Conservation (phyloP, 1,140 invertebrate genomes). For the Trinorchestia longiramus region DNA sequence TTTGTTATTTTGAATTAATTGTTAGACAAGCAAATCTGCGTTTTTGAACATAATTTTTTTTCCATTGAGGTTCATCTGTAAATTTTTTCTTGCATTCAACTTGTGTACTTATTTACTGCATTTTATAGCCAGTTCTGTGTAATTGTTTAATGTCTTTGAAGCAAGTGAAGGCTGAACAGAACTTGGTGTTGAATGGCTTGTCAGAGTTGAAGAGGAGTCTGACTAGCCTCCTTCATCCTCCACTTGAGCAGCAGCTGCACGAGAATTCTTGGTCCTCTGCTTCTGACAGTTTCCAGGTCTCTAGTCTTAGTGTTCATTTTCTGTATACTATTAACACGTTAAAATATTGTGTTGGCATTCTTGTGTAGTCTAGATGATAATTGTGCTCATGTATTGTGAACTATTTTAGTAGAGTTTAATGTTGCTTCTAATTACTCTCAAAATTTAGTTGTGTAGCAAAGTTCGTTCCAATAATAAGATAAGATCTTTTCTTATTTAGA, state of each 20-base stretch:
- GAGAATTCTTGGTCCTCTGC: neutral
- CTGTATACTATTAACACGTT: neutral
- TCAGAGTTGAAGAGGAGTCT: slow-evolving; percentile 15
- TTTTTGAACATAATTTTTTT: neutral
- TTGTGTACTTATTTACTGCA: neutral
- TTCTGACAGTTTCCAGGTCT: neutral
- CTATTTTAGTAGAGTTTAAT: no score
- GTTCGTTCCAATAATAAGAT: neutral
- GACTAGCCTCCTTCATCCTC: neutral
- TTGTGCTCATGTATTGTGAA: no score
- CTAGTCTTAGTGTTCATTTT: neutral
- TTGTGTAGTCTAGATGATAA: neutral
- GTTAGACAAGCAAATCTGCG: neutral
- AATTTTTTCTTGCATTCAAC: neutral
- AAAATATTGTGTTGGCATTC: neutral
- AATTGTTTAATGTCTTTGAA: neutral
- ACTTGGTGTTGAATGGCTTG: neutral
- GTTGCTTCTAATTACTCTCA: no score
- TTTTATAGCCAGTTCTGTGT: neutral
- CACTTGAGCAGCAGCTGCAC: neutral
- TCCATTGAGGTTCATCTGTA: neutral
- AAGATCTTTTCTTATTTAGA: neutral
- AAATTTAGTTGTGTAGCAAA: neutral
- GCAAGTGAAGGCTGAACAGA: neutral
- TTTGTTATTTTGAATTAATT: neutral